Evolutionary conservation across 1,140 invertebrate genomes (phyloP).

Genomic region (Euura saliciscinereae): DNA sequence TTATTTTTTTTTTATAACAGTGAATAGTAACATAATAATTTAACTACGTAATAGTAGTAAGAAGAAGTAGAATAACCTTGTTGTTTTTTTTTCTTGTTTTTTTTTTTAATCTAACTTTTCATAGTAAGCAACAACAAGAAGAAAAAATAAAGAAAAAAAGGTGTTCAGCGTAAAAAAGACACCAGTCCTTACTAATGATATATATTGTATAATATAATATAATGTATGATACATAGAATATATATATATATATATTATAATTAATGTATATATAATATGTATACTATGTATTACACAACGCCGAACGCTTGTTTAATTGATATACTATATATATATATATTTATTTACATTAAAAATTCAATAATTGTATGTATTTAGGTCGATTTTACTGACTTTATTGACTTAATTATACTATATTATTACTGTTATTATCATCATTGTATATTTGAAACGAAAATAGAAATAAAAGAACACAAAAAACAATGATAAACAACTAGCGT

Average conservation of each 20-base stretch:
- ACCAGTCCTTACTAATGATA: background rate
- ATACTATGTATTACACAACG: too few relatives aligned
- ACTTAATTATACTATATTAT: too few relatives aligned
- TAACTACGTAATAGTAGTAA: background rate
- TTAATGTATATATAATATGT: background rate
- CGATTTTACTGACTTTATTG: too few relatives aligned
- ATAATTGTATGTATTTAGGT: too few relatives aligned
- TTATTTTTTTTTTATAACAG: background rate
- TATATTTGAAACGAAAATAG: background rate
- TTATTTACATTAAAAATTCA: too few relatives aligned
- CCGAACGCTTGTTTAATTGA: too few relatives aligned
- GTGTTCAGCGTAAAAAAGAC: background rate
- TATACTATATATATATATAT: too few relatives aligned
- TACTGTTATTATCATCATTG: background rate
- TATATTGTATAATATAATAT: background rate
- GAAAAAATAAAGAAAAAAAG: too few relatives aligned
- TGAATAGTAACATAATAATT: background rate
- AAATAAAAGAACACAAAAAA: background rate
- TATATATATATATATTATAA: background rate
- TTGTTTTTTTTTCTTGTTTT: background rate
- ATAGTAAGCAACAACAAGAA: too few relatives aligned
- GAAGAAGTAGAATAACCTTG: too few relatives aligned
- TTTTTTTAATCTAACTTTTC: background rate
- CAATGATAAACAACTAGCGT: background rate
- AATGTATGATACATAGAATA: background rate